Conservation (phyloP, 2,888 invertebrate genomes). For the Rotaria sp. region DNA sequence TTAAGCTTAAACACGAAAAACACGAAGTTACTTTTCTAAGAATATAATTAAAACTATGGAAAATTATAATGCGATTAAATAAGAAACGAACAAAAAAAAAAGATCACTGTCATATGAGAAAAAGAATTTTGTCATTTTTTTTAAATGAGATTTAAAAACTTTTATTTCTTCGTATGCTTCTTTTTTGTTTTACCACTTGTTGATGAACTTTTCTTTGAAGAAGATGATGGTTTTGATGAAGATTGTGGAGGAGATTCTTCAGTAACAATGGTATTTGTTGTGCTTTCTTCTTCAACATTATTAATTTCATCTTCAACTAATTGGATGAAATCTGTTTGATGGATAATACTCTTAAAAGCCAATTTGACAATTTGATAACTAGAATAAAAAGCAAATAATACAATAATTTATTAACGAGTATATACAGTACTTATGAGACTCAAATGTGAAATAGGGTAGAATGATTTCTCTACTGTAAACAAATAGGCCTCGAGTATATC, state of each 20-base stretch:
- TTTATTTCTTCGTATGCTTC: not conserved
- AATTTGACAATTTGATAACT: not conserved
- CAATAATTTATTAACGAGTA: too few species aligned
- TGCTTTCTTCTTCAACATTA: not conserved
- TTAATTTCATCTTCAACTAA: not conserved
- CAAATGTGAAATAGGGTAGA: too few species aligned
- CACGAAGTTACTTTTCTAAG: not conserved
- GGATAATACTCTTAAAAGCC: not conserved
- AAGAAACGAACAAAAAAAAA: not conserved
- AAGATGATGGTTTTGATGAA: not conserved
- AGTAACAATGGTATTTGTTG: not conserved
- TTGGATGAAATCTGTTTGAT: not conserved
- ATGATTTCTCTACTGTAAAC: too few species aligned
- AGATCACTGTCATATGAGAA: not conserved
- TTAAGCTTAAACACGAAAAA: not conserved
- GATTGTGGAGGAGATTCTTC: not conserved
- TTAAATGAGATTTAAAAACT: not conserved
- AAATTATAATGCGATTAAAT: not conserved
- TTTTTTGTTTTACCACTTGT: not conserved
- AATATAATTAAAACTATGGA: not conserved
- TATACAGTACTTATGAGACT: too few species aligned
- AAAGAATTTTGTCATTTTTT: not conserved
- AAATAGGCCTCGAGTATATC: too few species aligned
- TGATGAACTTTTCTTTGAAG: not conserved
- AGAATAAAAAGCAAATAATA: not conserved